Percentiles rank a stretch among this genome's conserved stretches.
phyloP scores from a whole-genome alignment of 2,113 vertebrate genomes.

The Corvus moneduloides region DNA sequence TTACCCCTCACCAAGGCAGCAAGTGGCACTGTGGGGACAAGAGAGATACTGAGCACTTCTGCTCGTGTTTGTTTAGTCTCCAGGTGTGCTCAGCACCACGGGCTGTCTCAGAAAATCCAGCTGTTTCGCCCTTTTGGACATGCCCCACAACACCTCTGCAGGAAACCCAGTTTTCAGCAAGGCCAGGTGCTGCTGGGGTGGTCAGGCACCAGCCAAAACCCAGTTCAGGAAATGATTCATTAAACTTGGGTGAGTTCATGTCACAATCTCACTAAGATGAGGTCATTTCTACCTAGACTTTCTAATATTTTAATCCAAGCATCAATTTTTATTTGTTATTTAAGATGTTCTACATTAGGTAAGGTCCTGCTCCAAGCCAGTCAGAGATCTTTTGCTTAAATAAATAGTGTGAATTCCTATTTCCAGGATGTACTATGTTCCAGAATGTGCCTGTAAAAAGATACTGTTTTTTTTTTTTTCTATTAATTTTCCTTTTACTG shows the following conservation, averaged over 20 bases:
- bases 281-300: slow-evolving; percentile 24
- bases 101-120: not conserved
- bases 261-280: slow-evolving; percentile 5
- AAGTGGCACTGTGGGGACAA: accelerated
- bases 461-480: not conserved
- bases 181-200: not conserved
- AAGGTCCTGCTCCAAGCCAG: not conserved
- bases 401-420: slow-evolving; percentile 42
- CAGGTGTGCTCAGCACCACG: not conserved
- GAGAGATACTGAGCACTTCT: not conserved
- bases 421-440: slow-evolving; percentile 11
- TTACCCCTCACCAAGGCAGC: not conserved
- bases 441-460: slow-evolving; percentile 31
- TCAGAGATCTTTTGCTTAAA: not conserved
- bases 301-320: slow-evolving; percentile 12
- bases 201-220: not conserved
- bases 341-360: not conserved
- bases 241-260: not conserved
- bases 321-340: slow-evolving; percentile 2
- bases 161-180: not conserved
- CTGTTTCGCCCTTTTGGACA: not conserved
- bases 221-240: not conserved
- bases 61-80: not conserved
- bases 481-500: not conserved
- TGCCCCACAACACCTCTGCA: accelerated